These are phyloP conservation scores for Pachyseris speciosa DNA, from an alignment of 64 coral and sea anemone species.

Conservation along the genomic window DNA sequence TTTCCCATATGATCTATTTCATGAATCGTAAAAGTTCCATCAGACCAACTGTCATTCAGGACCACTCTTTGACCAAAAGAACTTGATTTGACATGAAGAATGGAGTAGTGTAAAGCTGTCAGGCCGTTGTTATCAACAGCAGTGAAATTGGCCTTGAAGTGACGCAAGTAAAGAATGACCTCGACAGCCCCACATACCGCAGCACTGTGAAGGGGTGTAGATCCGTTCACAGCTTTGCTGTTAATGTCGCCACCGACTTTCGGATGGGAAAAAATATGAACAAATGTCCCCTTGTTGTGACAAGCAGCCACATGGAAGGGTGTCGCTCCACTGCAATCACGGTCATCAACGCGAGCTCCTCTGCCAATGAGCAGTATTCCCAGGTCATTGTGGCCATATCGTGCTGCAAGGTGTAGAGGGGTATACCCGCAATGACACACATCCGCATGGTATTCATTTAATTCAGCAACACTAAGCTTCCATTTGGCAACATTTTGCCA, in stretches of 20 bases:
- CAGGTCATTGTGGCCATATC: background rate
- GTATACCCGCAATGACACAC: slow-evolving; percentile 15
- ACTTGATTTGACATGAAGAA: background rate
- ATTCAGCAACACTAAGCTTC: background rate
- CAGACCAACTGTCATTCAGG: background rate
- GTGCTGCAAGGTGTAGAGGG: background rate
- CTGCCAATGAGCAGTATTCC: background rate
- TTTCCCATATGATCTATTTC: background rate
- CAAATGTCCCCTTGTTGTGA: background rate
- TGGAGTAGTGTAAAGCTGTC: background rate
- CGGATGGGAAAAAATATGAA: background rate
- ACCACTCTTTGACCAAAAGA: background rate
- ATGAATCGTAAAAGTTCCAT: background rate
- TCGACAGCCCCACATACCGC: slow-evolving; percentile 14
- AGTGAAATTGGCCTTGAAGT: background rate
- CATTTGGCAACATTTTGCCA: background rate
- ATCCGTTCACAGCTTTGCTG: slow-evolving; percentile 9
- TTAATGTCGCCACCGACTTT: background rate
- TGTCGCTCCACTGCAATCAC: slow-evolving; percentile 36
- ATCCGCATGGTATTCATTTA: background rate
- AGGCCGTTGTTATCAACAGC: background rate
- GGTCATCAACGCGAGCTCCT: background rate
- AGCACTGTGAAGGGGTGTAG: slow-evolving; percentile 37
- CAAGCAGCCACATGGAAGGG: slow-evolving; percentile 41
- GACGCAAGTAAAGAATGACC: background rate